Conservation (phyloP, 2,113 vertebrate genomes). For the Uropsilus gracilis region DNA sequence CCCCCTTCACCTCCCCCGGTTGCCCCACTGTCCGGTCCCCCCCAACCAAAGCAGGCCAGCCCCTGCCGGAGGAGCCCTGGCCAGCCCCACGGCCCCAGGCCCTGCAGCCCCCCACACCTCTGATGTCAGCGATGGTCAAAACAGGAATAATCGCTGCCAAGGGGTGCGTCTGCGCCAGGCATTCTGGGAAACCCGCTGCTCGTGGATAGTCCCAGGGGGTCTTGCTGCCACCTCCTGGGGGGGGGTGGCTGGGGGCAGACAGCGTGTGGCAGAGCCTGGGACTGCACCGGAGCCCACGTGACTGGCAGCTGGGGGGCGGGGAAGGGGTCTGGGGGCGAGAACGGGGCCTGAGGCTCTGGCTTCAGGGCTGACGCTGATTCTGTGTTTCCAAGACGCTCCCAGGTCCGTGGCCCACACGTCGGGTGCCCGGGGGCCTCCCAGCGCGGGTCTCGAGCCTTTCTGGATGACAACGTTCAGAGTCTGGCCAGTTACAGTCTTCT, state of each 20-base stretch:
- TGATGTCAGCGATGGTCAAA: neutral
- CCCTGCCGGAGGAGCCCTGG: too few species aligned
- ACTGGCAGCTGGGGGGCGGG: too few species aligned
- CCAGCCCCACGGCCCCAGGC: too few species aligned
- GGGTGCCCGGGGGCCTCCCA: neutral
- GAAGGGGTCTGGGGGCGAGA: too few species aligned
- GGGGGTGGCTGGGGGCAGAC: too few species aligned
- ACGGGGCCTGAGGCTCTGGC: neutral
- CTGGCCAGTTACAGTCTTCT: neutral
- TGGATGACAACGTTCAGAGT: neutral
- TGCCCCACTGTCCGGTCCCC: too few species aligned
- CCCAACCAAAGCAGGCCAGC: too few species aligned
- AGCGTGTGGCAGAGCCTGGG: neutral
- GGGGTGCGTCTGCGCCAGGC: neutral
- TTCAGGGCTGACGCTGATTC: neutral
- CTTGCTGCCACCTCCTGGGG: neutral
- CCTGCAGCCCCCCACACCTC: too few species aligned
- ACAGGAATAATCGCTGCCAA: neutral
- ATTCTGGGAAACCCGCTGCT: neutral
- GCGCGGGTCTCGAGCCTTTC: neutral
- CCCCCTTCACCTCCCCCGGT: too few species aligned
- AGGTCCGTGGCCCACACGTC: neutral
- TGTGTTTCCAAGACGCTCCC: neutral
- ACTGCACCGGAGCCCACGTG: neutral
- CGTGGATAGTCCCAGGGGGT: too few species aligned